Percentiles rank a stretch among this genome's conserved stretches.
phyloP scores from a whole-genome alignment of 2,797 vertebrate genomes.

The Onychomys arenicola region DNA sequence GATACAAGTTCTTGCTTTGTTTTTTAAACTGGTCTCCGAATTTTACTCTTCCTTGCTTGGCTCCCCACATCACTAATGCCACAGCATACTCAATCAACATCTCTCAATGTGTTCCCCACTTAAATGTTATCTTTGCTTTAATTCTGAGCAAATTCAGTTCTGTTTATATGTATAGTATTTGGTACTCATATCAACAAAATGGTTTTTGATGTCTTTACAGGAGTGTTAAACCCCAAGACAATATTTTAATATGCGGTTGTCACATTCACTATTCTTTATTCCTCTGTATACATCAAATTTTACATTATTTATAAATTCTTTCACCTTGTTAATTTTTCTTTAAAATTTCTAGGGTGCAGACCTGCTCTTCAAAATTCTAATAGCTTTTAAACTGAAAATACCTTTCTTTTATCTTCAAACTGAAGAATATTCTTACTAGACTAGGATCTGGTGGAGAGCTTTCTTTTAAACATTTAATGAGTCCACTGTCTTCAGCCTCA shows the following conservation, averaged over 20 bases:
- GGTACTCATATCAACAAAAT: neutral
- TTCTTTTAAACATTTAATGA: neutral
- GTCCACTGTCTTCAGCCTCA: neutral
- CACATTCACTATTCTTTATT: neutral
- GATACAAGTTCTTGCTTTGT: neutral
- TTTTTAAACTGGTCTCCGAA: neutral
- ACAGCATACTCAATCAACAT: neutral
- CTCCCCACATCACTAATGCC: too few species aligned
- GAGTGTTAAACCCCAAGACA: too few species aligned
- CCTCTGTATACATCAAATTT: constrained; percentile 4
- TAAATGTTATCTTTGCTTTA: neutral
- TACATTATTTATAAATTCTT: neutral
- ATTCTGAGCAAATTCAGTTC: neutral
- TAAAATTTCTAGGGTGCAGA: neutral
- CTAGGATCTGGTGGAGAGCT: neutral
- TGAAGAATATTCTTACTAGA: neutral
- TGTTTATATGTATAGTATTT: neutral
- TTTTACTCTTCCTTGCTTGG: neutral
- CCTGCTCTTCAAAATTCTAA: neutral
- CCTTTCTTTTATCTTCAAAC: neutral
- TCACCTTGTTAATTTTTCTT: neutral
- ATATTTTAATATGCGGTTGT: neutral
- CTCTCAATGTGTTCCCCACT: neutral
- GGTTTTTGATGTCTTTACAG: neutral
- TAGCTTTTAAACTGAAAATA: neutral